Evolutionary conservation across 2,888 invertebrate species (phyloP).

Genomic region (Troglohyphantes excavatus): DNA sequence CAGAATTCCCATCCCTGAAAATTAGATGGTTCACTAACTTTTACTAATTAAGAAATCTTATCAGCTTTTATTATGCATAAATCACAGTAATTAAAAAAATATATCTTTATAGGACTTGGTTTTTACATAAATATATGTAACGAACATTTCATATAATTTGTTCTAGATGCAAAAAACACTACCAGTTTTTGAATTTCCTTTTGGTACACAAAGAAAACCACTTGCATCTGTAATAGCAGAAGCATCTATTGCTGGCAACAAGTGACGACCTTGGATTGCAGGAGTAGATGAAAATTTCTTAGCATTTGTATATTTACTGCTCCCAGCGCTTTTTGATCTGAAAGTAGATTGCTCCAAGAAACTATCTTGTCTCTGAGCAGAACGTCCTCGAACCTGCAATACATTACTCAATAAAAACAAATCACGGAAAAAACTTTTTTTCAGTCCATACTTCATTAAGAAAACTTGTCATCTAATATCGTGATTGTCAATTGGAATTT

Average conservation of each 20-base stretch:
- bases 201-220: neutral
- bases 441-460: no score
- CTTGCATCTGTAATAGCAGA: slow-evolving; percentile 1
- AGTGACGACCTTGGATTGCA: neutral
- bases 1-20: no score
- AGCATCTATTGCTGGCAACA: slow-evolving; percentile 17
- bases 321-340: neutral
- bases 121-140: no score
- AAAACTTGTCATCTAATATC: neutral
- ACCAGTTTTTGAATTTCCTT: neutral
- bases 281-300: slow-evolving; percentile 13
- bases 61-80: no score
- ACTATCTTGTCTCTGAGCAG: neutral
- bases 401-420: neutral
- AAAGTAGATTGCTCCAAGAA: neutral
- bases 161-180: no score
- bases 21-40: no score
- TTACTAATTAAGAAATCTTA: no score
- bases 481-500: neutral
- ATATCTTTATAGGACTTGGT: no score
- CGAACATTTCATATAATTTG: no score
- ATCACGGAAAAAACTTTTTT: no score
- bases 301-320: neutral
- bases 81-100: no score
- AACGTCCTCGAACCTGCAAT: neutral